Evolutionary conservation across 2,113 vertebrate genomes (phyloP), one percentile per base, ranked within the genome.

Genomic region (Salvelinus sp.): DNA sequence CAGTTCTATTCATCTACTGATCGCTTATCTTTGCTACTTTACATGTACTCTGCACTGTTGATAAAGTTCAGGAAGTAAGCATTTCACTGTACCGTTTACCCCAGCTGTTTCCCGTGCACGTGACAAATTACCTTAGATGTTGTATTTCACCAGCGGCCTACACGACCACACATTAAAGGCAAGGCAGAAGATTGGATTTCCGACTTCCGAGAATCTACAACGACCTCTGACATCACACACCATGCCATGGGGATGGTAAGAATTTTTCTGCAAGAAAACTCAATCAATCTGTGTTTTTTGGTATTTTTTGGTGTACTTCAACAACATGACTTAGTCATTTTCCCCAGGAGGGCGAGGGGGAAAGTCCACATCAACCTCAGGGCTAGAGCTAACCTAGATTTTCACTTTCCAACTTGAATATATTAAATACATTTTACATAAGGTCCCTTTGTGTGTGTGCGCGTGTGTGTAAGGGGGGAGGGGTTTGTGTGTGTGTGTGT

Each of bases 191-290:
- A 83, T 28, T 67, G 81, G 6, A 20, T n/a, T 75, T 87, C 80
- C 76, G 81, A 71, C 81, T 82, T 83, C 9, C 9, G 2, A 44
- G 9, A 9, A 44, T 44, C 38, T 38, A 9, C 67, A 20, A 16
- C 82, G 84, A 78, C 87, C 87, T 86, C 82, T 79, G 84, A 85
- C 82, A 76, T 79, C 66, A 62, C 58, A 22, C n/a, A 62, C 58
- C 13, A 50, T 50, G 70, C 76, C 50, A 72, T 71, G 75, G 76
- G 62, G 62, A 38, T 74, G 81, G 81, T 63, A 85, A 79, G 70
- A 50, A 83, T 75, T 84, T 20, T 72, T 69, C 44, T 76, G 72
- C 16, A 14, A 84, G 83, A 81, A 48, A 20, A 77, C 77, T 84
- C 60, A 75, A 74, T 83, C 78, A 83, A 87, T 84, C 50, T 54